Percentiles rank a stretch among this genome's conserved stretches.
Evolutionary conservation across 2,797 vertebrate species (phyloP).

Genomic region (Gallinago stenura): DNA sequence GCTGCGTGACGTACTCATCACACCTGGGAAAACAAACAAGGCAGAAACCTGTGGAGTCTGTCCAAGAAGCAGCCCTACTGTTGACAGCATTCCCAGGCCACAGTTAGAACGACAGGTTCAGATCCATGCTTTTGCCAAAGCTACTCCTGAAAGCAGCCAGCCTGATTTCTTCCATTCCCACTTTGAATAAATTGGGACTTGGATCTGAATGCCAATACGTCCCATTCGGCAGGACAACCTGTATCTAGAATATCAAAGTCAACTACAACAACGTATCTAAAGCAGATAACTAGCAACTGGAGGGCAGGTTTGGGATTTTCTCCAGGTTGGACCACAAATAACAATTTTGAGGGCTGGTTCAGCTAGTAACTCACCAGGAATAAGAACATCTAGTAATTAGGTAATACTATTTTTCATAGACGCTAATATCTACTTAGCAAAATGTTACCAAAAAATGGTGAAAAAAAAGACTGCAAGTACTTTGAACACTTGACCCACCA

Average conservation of each 20-base stretch:
- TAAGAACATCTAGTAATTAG: not conserved
- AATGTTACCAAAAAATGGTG: not conserved
- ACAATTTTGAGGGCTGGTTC: not conserved
- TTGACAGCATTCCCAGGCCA: rapidly evolving
- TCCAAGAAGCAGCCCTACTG: not conserved
- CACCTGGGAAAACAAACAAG: conserved; percentile 82
- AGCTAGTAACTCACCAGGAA: not conserved
- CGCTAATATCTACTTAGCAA: not conserved
- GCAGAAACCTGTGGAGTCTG: not conserved
- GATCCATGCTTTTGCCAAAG: not conserved
- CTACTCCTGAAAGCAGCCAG: not conserved
- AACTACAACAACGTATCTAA: not conserved
- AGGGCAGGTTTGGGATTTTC: not conserved
- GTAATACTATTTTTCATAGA: not conserved
- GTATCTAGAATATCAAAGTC: not conserved
- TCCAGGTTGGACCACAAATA: not conserved
- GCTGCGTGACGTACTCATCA: conserved; percentile 95
- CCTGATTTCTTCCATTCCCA: not conserved
- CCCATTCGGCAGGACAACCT: not conserved
- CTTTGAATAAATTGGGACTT: not conserved
- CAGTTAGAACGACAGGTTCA: not conserved
- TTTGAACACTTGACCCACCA: not conserved
- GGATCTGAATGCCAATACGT: not conserved
- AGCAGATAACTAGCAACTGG: not conserved
- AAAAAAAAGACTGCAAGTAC: not conserved